These are phyloP conservation scores for Muntiacus muntjak DNA, from an alignment of 2,113 vertebrate genomes.

Conservation along the genomic window DNA sequence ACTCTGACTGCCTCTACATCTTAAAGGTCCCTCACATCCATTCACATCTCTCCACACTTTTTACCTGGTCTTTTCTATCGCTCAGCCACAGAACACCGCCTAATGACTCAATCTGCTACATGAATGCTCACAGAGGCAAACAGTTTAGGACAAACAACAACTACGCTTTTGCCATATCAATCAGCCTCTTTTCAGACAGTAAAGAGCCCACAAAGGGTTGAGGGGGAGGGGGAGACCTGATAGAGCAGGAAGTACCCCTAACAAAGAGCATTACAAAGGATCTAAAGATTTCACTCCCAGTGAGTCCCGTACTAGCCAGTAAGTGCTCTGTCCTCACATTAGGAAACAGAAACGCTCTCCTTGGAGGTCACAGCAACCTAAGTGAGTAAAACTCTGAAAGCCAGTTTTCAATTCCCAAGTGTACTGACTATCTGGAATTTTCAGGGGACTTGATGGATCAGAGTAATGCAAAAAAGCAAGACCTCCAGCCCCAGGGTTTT, in stretches of 20 bases:
- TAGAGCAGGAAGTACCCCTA: background rate
- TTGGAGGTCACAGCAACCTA: background rate
- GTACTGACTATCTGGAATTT: slow-evolving; percentile 48
- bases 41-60: background rate
- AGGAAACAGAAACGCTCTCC: background rate
- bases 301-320: background rate
- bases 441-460: slow-evolving; percentile 66
- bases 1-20: background rate
- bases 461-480: slow-evolving; percentile 65
- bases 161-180: background rate
- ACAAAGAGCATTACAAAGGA: background rate
- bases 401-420: slow-evolving; percentile 51
- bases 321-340: background rate
- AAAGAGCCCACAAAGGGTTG: background rate
- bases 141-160: background rate
- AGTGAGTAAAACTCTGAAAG: slow-evolving; percentile 48
- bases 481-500: slow-evolving; percentile 71
- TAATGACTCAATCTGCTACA: background rate
- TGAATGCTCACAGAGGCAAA: background rate
- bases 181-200: background rate
- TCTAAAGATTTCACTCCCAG: background rate
- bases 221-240: background rate
- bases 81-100: background rate
- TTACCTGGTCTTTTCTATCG: background rate
- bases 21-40: background rate